Evolutionary conservation across 1,140 invertebrate species (phyloP).

Genomic region (Drosophila pruinosa): DNA sequence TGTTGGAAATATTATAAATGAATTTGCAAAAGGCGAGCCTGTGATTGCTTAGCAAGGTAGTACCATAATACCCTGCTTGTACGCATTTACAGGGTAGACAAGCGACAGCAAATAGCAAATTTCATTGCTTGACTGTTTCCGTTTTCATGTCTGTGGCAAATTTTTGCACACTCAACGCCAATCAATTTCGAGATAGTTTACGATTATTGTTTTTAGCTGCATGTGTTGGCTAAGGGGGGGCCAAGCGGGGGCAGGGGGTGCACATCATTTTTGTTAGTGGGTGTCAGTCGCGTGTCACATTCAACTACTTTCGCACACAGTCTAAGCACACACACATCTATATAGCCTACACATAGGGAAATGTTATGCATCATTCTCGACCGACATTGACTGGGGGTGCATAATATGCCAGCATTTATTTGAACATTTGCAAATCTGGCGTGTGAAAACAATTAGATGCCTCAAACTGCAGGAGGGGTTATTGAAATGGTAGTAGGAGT

Average conservation of each 20-base stretch:
- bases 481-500: not conserved
- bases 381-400: constrained; percentile 15
- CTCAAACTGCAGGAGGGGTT: constrained; percentile 6
- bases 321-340: not conserved
- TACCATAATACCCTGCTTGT: not conserved
- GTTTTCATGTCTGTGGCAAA: constrained; percentile 60
- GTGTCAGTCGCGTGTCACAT: constrained; percentile 67
- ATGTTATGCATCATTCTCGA: constrained; percentile 11
- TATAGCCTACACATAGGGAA: not conserved
- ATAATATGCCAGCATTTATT: constrained; percentile 70
- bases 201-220: constrained; percentile 63
- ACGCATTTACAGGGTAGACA: not conserved
- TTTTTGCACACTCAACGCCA: constrained; percentile 71
- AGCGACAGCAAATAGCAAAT: constrained; percentile 14
- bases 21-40: no score
- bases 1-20: not conserved
- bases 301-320: constrained; percentile 28
- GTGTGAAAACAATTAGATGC: constrained; percentile 78
- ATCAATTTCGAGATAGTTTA: constrained; percentile 73
- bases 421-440: constrained; percentile 69
- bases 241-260: not conserved
- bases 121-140: constrained; percentile 41
- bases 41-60: not conserved
- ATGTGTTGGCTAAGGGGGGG: not conserved
- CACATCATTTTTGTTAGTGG: constrained; percentile 30